A percentile compares a stretch with the other conserved stretches of the same genome.
Conservation (phyloP, 2,888 invertebrate species). For the Calameuta filiformis region DNA sequence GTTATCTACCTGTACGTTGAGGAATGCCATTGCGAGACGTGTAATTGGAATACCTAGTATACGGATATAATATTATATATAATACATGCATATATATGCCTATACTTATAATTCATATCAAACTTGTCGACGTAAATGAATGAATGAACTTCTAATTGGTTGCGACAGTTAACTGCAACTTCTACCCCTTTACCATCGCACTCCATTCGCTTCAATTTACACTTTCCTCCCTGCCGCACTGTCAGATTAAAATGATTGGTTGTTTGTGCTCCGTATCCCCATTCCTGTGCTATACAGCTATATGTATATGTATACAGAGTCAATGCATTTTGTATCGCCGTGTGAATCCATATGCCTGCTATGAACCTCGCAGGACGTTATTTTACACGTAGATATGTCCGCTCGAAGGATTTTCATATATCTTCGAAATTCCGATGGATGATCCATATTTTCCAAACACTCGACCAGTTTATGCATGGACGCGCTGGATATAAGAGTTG, state of each 20-base stretch:
- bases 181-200: not conserved
- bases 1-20: conserved; percentile 18
- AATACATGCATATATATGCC: not conserved
- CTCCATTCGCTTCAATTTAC: conserved; percentile 21
- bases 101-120: conserved; percentile 5
- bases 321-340: not conserved
- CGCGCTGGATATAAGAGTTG: not conserved
- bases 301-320: not conserved
- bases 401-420: not conserved
- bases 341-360: not conserved
- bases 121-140: conserved; percentile 33
- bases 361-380: not conserved
- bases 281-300: not conserved
- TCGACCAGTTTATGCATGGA: not conserved
- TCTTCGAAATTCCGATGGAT: not conserved
- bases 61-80: not conserved
- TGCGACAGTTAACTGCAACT: conserved; percentile 7
- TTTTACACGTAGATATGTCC: not conserved
- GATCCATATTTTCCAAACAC: not conserved
- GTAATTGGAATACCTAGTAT: conserved; percentile 3
- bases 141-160: conserved; percentile 44
- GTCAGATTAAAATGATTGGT: conserved; percentile 7
- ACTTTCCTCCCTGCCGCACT: conserved; percentile 5
- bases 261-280: not conserved
- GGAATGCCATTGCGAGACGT: not conserved